These are phyloP conservation scores for Acleris holmiana DNA, from an alignment of 2,888 invertebrate genomes.

Conservation along the genomic window DNA sequence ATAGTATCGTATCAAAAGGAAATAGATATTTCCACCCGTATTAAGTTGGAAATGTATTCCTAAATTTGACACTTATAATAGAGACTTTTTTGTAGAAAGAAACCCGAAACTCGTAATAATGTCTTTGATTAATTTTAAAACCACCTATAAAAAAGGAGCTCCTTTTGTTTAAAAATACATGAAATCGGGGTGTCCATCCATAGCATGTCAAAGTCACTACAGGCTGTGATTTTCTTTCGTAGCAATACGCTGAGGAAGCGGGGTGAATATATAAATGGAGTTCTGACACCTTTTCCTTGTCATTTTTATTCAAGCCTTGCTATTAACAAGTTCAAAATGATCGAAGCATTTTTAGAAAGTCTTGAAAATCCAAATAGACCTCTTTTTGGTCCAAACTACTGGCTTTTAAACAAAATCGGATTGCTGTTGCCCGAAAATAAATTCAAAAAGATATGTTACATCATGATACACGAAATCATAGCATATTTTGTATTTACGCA, in stretches of 20 bases:
- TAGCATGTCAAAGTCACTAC: conserved; percentile 9
- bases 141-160: neutral
- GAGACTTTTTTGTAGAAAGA: too few relatives aligned
- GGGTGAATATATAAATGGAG: conserved; percentile 36
- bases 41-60: too few relatives aligned
- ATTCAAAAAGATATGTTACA: conserved; percentile 47
- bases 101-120: neutral
- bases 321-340: conserved; percentile 44
- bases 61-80: too few relatives aligned
- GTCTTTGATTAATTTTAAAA: neutral
- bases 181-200: neutral
- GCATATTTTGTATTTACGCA: conserved; percentile 65
- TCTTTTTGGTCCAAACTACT: conserved; percentile 67
- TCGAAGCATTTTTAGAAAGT: conserved; percentile 50
- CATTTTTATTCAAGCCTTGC: conserved; percentile 31
- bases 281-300: neutral
- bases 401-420: conserved; percentile 60
- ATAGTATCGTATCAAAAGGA: too few relatives aligned
- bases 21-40: too few relatives aligned
- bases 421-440: conserved; percentile 62
- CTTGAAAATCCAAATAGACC: conserved; percentile 61
- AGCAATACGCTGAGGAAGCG: conserved; percentile 34
- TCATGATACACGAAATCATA: conserved; percentile 58
- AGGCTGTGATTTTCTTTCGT: conserved; percentile 8
- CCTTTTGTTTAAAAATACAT: conserved; percentile 21